Conservation (phyloP, 2,797 vertebrate genomes). For the Chloroceryle amazona region DNA sequence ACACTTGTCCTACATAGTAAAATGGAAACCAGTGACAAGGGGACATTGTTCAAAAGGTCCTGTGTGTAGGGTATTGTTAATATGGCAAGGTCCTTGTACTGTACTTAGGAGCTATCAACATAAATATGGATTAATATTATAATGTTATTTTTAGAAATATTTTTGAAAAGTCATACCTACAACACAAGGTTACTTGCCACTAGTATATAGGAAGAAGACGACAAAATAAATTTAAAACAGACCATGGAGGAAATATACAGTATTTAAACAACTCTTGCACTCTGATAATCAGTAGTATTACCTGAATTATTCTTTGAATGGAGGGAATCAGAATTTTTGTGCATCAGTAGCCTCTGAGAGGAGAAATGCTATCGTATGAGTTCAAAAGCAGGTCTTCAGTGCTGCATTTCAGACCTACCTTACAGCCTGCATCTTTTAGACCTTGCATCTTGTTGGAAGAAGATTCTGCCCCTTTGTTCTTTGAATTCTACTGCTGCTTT, state of each 20-base stretch:
- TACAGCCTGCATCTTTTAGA: background rate
- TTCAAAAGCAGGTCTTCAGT: conserved; percentile 39
- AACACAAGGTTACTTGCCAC: background rate
- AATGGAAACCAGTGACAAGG: background rate
- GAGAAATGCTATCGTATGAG: conserved; percentile 27
- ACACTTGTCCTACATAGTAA: background rate
- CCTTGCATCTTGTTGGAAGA: background rate
- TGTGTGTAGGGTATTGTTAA: background rate
- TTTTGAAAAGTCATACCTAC: background rate
- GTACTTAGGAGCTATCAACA: background rate
- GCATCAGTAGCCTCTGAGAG: conserved; percentile 30
- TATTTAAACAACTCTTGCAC: background rate
- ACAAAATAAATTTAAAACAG: background rate
- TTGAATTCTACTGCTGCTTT: background rate
- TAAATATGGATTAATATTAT: background rate
- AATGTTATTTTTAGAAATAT: background rate
- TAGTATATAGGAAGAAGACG: background rate
- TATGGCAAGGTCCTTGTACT: background rate
- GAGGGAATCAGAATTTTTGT: background rate
- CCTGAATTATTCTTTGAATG: background rate
- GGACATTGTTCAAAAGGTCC: background rate
- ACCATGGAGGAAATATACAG: background rate
- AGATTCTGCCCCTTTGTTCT: conserved; percentile 9
- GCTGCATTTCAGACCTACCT: conserved; percentile 25
- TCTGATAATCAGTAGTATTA: background rate